Evolutionary conservation across 2,888 invertebrate species (phyloP), one percentile per base, ranked within the genome.

Genomic region (Ochropleura leucogaster): DNA sequence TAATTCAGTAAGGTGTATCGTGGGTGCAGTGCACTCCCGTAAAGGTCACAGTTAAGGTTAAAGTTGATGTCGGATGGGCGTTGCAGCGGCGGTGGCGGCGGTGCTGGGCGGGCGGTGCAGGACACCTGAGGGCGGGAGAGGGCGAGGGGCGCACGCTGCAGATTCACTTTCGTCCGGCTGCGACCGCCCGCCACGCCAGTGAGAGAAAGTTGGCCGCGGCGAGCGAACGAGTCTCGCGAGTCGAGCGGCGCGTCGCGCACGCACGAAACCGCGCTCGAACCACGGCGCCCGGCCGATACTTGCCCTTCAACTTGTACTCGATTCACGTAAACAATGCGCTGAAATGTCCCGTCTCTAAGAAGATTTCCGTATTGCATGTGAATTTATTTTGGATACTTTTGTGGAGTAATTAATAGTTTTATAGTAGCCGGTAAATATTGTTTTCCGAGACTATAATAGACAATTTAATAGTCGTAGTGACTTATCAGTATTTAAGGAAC

Each of bases 181-280:
- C 95, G 93, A 90, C 91, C 93, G 94, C 93, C 92, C 93, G 94
- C 94, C 93, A 93, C 94, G 95, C 95, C 96, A 96, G 96, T 96
- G 93, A 95, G 96, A 96, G 96, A 96, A 96, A 96, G 96, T 96
- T 95, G 94, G 94, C 92, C 96, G 96, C 94, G 94, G 92, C 93
- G 96, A 95, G 94, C 95, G 96, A 95, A 96, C 96, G 95, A 95
- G 93, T 95, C 94, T 93, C 95, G 95, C 95, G 93, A 90, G 92
- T 92, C 90, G 92, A 93, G 95, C 94, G 94, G 93, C 93, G 93
- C 92, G 94, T 91, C 95, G 91, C 92, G 92, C 93, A 93, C 94
- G 94, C 93, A 92, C 91, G 90, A 89, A 89, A 92, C 93, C 82
- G 93, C 94, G 93, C 90, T 89, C 88, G 82, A 86, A 90, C 88